These are phyloP conservation scores for Sarcophaga caerulescens DNA, from an alignment of 2,888 invertebrate genomes.

Conservation along the genomic window DNA sequence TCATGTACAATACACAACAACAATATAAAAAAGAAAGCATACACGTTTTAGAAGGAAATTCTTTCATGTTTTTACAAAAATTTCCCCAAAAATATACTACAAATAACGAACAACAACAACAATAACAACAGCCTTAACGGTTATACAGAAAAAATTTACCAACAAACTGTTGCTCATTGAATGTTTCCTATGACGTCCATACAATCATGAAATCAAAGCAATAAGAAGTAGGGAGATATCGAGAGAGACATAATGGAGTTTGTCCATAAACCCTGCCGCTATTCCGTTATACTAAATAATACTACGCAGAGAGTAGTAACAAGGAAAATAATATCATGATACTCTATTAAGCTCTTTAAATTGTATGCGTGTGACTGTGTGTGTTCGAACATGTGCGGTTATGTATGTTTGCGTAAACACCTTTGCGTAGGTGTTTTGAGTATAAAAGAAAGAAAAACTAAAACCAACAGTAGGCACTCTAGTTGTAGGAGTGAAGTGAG, in stretches of 20 bases:
- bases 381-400: neutral
- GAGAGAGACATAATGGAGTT: constrained; percentile 11
- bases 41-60: neutral
- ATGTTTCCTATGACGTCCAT: constrained; percentile 46
- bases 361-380: no score
- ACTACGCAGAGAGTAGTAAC: no score
- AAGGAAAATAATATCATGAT: no score
- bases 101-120: neutral
- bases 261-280: neutral
- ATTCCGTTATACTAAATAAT: no score
- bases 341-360: no score
- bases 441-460: neutral
- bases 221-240: neutral
- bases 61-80: neutral
- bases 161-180: constrained; percentile 58
- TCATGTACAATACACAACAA: neutral
- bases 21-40: neutral
- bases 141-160: constrained; percentile 4
- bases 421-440: constrained; percentile 60
- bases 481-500: neutral
- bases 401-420: neutral
- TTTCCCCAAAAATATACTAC: neutral
- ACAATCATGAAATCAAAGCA: neutral
- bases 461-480: neutral
- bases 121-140: neutral